Base-by-base conservation (phyloP, 2,113 vertebrate genomes). In the Atherinomorus stipes region DNA sequence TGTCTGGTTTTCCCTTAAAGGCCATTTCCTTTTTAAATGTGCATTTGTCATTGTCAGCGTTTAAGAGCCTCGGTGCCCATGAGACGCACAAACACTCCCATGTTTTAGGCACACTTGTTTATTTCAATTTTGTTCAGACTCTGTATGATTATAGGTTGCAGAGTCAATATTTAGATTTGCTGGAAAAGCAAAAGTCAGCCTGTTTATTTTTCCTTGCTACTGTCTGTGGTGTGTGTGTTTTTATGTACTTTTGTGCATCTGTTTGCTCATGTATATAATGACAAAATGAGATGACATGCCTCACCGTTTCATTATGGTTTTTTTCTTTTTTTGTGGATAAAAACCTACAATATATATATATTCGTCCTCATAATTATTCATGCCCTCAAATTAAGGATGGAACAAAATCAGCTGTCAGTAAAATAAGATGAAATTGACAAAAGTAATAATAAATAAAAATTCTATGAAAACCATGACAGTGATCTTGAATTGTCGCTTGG, bases 81-180 rank as follows among this genome's bases (percentile, higher is more conserved):
- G 68, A 76, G 65, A 83, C 73, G 38, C 74, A 65, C 77, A 72
- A 50, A 81, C 76, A 68, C 82, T 75, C 28, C 67, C 71, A 78
- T 70, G 31, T 74, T 78, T 76, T 71, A 76, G 71, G 58, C 71
- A 34, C 68, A 38, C 64, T 80, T 89, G 88, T 91, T 88, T 89
- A 87, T 91, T 87, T 86, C 71, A 7, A 84, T 78, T 85, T 61
- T 83, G 83, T 79, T 86, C 79, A 63, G 81, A 64, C 84, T 76
- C 70, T 76, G 73, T 74, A 82, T 90, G 86, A 91, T 91, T 91
- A 86, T 82, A 87, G 85, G 83, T 73, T 86, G 47, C 85, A 64
- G 83, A 91, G 88, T 89, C 85, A 87, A 90, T 91, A 88, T 91
- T 91, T 89, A 89, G 86, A 84, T 88, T 82, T 44, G 83, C 76